Percentiles rank a stretch among this genome's conserved stretches.
These are phyloP conservation scores for Wiebesia pumilae DNA, from an alignment of 1,140 invertebrate genomes.

Conservation along the genomic window DNA sequence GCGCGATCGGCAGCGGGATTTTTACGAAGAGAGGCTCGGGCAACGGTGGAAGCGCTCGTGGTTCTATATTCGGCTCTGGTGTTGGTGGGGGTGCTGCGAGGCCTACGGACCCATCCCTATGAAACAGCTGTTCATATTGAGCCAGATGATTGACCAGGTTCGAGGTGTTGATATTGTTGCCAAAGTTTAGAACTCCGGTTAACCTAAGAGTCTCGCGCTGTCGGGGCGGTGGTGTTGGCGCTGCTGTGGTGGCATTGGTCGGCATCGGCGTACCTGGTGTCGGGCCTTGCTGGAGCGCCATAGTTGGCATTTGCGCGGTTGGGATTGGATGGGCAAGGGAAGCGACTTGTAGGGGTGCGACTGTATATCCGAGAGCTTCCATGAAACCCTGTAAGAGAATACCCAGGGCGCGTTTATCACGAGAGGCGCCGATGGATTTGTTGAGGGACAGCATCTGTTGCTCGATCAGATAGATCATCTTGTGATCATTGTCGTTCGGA, in stretches of 20 bases:
- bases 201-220: constrained; percentile 67
- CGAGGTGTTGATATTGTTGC: constrained; percentile 63
- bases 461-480: constrained; percentile 28
- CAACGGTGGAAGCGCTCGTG: constrained; percentile 27
- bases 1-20: constrained; percentile 58
- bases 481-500: background rate
- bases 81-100: constrained; percentile 50
- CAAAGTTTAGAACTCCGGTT: constrained; percentile 72
- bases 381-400: constrained; percentile 68
- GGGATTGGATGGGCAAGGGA: constrained; percentile 62
- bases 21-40: constrained; percentile 55
- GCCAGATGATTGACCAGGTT: constrained; percentile 65
- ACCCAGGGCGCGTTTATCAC: constrained; percentile 70
- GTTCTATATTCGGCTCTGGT: constrained; percentile 24
- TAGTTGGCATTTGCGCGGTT: constrained; percentile 31
- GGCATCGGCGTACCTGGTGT: background rate
- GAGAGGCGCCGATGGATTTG: constrained; percentile 47
- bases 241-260: background rate
- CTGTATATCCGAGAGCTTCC: constrained; percentile 67
- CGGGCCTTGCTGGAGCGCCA: background rate
- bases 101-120: constrained; percentile 52
- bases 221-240: constrained; percentile 46
- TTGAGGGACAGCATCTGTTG: constrained; percentile 51
- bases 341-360: constrained; percentile 64
- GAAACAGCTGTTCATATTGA: constrained; percentile 70